Evolutionary conservation across 1,140 invertebrate species (phyloP), one percentile per base, ranked within the genome.

Genomic region (Plodia interpunctella): DNA sequence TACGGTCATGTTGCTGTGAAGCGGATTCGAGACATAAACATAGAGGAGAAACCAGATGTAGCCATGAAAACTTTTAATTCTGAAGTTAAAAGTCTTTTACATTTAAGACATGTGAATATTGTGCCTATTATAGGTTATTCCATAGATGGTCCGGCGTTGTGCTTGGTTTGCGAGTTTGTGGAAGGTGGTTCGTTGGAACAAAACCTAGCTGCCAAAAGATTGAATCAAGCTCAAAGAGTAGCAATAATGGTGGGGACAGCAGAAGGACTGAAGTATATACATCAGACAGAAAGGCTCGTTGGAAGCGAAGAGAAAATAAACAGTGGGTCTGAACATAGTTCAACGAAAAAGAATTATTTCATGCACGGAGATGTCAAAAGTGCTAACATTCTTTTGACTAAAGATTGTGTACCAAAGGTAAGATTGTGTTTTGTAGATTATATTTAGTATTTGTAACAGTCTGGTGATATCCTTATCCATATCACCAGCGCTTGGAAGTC

Each of bases 281-380:
- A 96, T 76, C 91, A 90, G 30, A 79, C 67, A 57, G 66, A 75
- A 32, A 71, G 72, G 15, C 2, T 44, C 2, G 38, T 44, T 17
- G 15, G 8, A 25, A 25, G 11, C 6, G 21, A 25, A 21, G 51
- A 25, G 10, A 18, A 15, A 21, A 25, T 51, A 5, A 11, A 20
- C 13, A 20, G 5, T 18, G 49, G n/a, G 28, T 60, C 59, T 18
- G 66, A 74, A 30, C 63, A 70, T 38, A 73, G 66, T 62, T 65
- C 72, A 19, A 55, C 59, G 10, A 69, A 63, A 55, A 72, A 64
- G 19, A 75, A 75, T 30, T 75, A 80, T 61, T 83, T 94, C 17
- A 92, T 95, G 63, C 94, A 96, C 78, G 88, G 94, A 60, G 95
- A 96, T 87, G 92, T 96, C 15, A 96, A 96, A 87, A 93, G 92